A percentile compares a stretch with the other conserved stretches of the same genome.
These are phyloP conservation scores for Tineola bisselliella DNA, from an alignment of 2,888 invertebrate species.

Conservation along the genomic window DNA sequence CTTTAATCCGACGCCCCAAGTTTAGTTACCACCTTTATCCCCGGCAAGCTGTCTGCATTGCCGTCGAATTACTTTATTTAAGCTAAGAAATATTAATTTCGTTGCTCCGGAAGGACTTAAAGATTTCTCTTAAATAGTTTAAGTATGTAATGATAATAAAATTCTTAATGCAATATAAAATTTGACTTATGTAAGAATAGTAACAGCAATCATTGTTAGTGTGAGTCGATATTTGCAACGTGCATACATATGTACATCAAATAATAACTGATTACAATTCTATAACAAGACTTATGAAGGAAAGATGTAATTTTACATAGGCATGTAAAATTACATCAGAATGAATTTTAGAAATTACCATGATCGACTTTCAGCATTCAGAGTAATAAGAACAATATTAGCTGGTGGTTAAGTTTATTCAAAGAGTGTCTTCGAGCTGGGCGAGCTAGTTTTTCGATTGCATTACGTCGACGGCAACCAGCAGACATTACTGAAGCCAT, in stretches of 20 bases:
- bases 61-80: constrained; percentile 36
- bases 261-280: too few relatives aligned
- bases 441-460: constrained; percentile 55
- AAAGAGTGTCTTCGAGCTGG: constrained; percentile 30
- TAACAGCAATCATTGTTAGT: too few relatives aligned
- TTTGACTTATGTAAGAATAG: too few relatives aligned
- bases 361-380: background rate
- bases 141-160: too few relatives aligned
- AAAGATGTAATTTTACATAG: too few relatives aligned
- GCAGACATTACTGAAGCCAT: constrained; percentile 65
- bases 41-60: constrained; percentile 33
- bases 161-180: too few relatives aligned
- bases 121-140: background rate
- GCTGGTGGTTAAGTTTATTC: background rate
- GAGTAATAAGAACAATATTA: background rate
- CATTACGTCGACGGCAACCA: constrained; percentile 57
- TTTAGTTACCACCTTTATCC: constrained; percentile 27
- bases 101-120: background rate
- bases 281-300: too few relatives aligned
- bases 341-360: background rate
- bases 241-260: too few relatives aligned
- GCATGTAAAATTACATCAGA: too few relatives aligned
- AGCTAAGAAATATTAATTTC: constrained; percentile 16
- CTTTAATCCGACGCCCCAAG: constrained; percentile 54
- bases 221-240: too few relatives aligned